phyloP scores from a whole-genome alignment of 2,797 vertebrate species.

The Coracias cyanogaster region DNA sequence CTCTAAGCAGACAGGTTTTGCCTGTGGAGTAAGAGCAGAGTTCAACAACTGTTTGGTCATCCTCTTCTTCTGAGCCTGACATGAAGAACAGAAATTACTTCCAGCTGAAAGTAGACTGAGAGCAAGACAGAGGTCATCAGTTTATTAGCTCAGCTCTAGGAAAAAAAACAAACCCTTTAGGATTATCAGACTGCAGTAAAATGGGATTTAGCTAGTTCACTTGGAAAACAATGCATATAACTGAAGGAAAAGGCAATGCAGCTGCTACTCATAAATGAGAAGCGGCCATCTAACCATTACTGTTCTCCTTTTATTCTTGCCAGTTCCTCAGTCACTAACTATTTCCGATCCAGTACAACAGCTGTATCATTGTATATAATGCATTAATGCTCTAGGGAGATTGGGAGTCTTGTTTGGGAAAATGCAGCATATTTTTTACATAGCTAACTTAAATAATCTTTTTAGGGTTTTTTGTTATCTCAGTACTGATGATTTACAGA shows the following conservation, averaged over 20 bases:
- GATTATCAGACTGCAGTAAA: not conserved
- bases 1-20: not conserved
- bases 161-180: not conserved
- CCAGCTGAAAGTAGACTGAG: not conserved
- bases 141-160: not conserved
- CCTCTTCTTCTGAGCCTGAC: not conserved
- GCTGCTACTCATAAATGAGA: slow-evolving; percentile 33
- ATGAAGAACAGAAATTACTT: not conserved
- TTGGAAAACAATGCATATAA: slow-evolving; percentile 16
- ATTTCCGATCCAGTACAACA: slow-evolving; percentile 36
- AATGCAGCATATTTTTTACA: not conserved
- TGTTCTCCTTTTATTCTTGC: not conserved
- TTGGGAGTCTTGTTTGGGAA: not conserved
- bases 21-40: not conserved
- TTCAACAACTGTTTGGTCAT: not conserved
- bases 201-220: not conserved
- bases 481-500: slow-evolving; percentile 76
- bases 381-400: not conserved
- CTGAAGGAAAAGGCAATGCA: slow-evolving; percentile 44
- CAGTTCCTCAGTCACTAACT: not conserved
- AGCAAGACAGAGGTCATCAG: not conserved
- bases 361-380: slow-evolving; percentile 38
- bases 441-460: slow-evolving; percentile 39
- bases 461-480: slow-evolving; percentile 47
- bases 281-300: not conserved